Conservation (phyloP, 2,113 vertebrate genomes). For the Eublepharis macularius region DNA sequence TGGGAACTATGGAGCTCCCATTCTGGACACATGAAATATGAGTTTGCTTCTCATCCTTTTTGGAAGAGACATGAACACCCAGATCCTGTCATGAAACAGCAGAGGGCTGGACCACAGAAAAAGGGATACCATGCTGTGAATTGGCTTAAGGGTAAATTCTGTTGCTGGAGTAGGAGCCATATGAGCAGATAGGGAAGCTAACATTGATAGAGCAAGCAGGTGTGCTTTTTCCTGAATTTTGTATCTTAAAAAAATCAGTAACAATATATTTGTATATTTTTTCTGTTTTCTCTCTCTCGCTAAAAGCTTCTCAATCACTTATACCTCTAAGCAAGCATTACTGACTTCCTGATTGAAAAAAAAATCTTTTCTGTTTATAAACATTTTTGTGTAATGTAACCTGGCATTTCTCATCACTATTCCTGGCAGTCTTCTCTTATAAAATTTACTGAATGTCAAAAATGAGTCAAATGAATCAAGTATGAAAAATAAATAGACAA, state of each 20-base stretch:
- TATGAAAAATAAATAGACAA: constrained; percentile 71
- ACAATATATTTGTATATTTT: neutral
- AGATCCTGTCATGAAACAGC: too few species aligned
- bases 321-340: constrained; percentile 64
- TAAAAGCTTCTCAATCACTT: constrained; percentile 48
- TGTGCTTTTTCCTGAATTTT: neutral
- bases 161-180: neutral
- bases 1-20: too few species aligned
- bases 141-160: too few species aligned
- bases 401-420: constrained; percentile 74
- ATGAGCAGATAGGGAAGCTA: neutral
- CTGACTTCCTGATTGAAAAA: constrained; percentile 72
- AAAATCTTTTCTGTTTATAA: constrained; percentile 73
- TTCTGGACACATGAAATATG: too few species aligned
- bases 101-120: too few species aligned
- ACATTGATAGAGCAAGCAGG: too few species aligned
- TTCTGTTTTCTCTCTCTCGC: neutral
- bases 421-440: constrained; percentile 67
- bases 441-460: constrained; percentile 76
- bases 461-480: constrained; percentile 65
- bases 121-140: too few species aligned
- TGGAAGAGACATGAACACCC: too few species aligned
- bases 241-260: neutral
- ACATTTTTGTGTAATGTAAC: constrained; percentile 68
- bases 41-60: too few species aligned